phyloP scores from a whole-genome alignment of 2,113 vertebrate species.

The Equus przewalskii region DNA sequence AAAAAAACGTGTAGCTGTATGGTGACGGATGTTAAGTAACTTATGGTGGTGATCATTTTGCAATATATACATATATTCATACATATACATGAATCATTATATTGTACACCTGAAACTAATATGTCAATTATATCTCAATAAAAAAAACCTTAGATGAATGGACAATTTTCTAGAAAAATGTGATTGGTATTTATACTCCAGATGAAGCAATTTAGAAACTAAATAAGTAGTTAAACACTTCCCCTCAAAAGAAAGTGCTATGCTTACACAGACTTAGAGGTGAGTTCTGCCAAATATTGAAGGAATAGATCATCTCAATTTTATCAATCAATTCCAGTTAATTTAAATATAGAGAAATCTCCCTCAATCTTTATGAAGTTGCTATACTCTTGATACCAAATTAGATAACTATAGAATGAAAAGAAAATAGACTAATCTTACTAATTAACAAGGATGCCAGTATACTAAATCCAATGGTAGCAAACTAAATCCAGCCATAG shows the following conservation, averaged over 20 bases:
- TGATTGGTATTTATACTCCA: neutral
- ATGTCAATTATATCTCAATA: neutral
- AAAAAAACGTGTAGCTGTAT: neutral
- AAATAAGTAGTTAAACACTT: neutral
- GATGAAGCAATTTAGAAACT: neutral
- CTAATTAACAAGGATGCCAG: neutral
- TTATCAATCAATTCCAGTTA: neutral
- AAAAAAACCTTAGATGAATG: neutral
- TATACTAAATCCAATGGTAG: neutral
- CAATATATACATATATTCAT: neutral
- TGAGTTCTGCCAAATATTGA: neutral
- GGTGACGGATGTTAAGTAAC: neutral
- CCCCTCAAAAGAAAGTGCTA: neutral
- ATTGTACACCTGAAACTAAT: neutral
- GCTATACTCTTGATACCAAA: neutral
- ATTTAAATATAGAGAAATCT: neutral
- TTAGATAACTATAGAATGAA: neutral
- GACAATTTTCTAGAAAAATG: neutral
- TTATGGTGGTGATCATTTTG: neutral
- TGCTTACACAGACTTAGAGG: neutral
- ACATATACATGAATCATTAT: neutral
- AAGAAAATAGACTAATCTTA: neutral
- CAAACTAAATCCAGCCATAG: neutral
- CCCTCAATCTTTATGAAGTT: neutral
- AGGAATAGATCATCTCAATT: neutral